A percentile compares a stretch with the other conserved stretches of the same genome.
phyloP scores from a whole-genome alignment of 2,888 invertebrate species.

The Macropis europaea region DNA sequence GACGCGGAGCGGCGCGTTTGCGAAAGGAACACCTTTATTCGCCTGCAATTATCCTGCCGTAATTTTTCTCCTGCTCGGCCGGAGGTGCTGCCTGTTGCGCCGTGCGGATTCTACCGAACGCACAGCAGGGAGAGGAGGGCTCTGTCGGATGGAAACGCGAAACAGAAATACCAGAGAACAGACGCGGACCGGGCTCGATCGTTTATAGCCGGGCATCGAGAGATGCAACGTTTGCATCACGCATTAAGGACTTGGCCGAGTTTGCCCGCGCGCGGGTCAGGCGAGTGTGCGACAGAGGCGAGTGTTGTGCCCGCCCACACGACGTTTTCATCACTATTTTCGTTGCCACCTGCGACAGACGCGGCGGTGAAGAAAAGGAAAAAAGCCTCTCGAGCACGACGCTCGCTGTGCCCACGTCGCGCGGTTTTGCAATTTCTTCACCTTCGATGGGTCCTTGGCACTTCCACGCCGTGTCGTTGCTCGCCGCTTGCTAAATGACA shows the following conservation, averaged over 20 bases:
- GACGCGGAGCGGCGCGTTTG: no score
- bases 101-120: no score
- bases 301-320: constrained; percentile 40
- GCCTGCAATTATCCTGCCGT: no score
- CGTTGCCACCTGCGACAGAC: constrained; percentile 32
- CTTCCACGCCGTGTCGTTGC: constrained; percentile 32
- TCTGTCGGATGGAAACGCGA: no score
- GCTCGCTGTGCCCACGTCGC: constrained; percentile 29
- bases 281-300: constrained; percentile 57
- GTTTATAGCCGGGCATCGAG: not conserved
- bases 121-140: no score
- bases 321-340: constrained; percentile 51
- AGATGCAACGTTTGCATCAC: constrained; percentile 36
- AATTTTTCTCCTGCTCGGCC: no score
- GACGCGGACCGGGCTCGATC: constrained; percentile 15
- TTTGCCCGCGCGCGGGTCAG: constrained; percentile 47
- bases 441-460: constrained; percentile 58
- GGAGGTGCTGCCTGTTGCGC: no score
- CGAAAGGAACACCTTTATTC: no score
- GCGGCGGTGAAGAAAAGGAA: not conserved
- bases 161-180: no score
- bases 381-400: not conserved
- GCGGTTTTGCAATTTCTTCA: constrained; percentile 53
- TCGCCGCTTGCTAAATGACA: constrained; percentile 40
- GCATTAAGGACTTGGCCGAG: constrained; percentile 56